These are phyloP conservation scores for Chesias legatella DNA, from an alignment of 2,888 invertebrate species.

Conservation along the genomic window DNA sequence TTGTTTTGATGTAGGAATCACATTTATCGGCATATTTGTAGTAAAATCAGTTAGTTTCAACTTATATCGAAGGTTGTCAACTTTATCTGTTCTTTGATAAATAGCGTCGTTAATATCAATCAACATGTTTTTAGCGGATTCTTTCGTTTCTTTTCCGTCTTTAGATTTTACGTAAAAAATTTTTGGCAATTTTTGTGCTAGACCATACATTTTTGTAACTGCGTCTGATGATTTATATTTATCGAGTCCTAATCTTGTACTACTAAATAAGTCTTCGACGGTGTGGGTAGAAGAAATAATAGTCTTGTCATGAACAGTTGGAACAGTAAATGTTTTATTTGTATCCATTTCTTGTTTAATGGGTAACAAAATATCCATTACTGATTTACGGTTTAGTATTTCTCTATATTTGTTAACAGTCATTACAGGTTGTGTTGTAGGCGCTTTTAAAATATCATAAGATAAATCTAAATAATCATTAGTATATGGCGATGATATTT, in stretches of 20 bases:
- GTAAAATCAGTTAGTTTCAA: not conserved
- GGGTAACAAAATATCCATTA: constrained; percentile 10
- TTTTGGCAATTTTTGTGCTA: not conserved
- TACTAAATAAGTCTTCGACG: constrained; percentile 17
- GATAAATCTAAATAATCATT: not conserved
- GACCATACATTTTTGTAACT: not conserved
- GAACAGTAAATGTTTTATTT: constrained; percentile 1
- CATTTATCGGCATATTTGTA: not conserved
- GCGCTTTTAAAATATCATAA: not conserved
- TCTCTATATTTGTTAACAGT: constrained; percentile 7
- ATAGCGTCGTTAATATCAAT: constrained; percentile 6
- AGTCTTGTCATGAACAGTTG: constrained; percentile 27
- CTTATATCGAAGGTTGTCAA: constrained; percentile 23
- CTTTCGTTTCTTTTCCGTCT: not conserved
- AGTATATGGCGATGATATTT: not conserved
- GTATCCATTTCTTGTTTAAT: not conserved
- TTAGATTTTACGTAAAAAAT: not conserved
- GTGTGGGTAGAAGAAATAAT: constrained; percentile 23
- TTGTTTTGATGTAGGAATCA: not conserved
- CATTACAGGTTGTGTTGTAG: constrained; percentile 1
- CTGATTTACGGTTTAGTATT: constrained; percentile 1
- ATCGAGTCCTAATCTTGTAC: constrained; percentile 26
- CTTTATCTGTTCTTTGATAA: constrained; percentile 8
- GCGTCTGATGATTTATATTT: constrained; percentile 28
- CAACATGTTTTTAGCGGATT: not conserved